phyloP scores from a whole-genome alignment of 2,113 vertebrate species.

The Chaetops frenatus region DNA sequence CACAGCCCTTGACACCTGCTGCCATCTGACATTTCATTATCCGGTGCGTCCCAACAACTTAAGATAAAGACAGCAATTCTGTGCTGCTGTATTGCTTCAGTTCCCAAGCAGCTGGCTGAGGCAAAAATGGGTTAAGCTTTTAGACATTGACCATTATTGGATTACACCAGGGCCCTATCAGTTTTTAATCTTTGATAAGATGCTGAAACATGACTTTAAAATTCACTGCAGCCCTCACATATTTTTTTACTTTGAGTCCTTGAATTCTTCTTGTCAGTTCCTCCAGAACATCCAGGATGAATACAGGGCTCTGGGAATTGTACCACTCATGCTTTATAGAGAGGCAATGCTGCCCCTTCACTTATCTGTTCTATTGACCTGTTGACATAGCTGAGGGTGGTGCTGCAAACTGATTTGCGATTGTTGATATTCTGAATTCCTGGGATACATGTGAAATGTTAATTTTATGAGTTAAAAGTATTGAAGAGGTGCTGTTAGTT shows the following conservation, averaged over 20 bases:
- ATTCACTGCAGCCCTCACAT: background rate
- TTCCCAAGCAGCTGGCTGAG: background rate
- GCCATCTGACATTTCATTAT: background rate
- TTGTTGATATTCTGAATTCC: background rate
- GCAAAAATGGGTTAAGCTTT: background rate
- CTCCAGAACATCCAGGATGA: background rate
- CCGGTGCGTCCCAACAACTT: background rate
- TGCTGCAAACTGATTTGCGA: background rate
- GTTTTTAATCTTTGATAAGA: background rate
- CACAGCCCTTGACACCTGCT: background rate
- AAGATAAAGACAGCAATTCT: background rate
- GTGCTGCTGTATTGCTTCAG: background rate
- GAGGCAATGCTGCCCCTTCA: background rate
- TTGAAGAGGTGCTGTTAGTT: background rate
- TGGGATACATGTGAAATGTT: background rate
- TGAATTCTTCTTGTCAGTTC: background rate
- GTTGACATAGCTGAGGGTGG: background rate
- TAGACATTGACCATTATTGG: background rate
- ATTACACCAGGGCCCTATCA: background rate
- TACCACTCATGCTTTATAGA: background rate
- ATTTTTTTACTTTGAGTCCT: background rate
- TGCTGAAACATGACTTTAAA: background rate
- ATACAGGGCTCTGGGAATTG: background rate
- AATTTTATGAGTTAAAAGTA: background rate
- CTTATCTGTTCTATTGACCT: background rate